Conservation (phyloP, 2,113 vertebrate genomes). For the Phrynosoma platyrhinos region DNA sequence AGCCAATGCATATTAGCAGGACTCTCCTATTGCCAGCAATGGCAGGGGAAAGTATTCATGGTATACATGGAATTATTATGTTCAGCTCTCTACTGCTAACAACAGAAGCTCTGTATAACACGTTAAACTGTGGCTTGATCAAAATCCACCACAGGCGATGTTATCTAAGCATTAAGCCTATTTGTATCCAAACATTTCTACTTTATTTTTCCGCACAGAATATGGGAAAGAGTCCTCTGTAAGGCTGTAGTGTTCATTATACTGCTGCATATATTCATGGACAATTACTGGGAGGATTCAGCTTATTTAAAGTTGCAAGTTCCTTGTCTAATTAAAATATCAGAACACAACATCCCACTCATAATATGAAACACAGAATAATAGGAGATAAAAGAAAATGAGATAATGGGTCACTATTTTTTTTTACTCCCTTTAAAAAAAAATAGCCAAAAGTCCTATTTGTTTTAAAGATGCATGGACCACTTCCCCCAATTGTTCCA, state of each 20-base stretch:
- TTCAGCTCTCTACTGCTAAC: background rate
- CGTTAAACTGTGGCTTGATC: background rate
- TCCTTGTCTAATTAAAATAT: constrained; percentile 67
- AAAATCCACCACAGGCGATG: background rate
- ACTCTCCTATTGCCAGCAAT: background rate
- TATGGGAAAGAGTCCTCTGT: background rate
- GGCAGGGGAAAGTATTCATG: background rate
- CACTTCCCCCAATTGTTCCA: constrained; percentile 50
- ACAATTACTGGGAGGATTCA: constrained; percentile 19
- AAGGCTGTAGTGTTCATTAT: constrained; percentile 9
- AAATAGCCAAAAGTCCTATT: constrained; percentile 29
- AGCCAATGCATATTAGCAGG: background rate
- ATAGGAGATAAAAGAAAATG: constrained; percentile 49
- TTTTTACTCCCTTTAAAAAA: constrained; percentile 60
- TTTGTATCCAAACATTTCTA: background rate
- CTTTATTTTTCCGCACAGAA: background rate
- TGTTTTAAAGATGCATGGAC: constrained; percentile 42
- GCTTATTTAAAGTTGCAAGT: constrained; percentile 51
- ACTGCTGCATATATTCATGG: background rate
- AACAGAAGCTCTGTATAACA: background rate
- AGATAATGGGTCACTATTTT: constrained; percentile 53
- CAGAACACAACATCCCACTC: constrained; percentile 47
- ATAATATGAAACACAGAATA: constrained; percentile 59
- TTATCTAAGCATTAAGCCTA: background rate
- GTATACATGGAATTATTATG: background rate